A percentile compares a stretch with the other conserved stretches of the same genome.
phyloP scores from a whole-genome alignment of 2,113 vertebrate genomes.

The Myxocyprinus asiaticus region DNA sequence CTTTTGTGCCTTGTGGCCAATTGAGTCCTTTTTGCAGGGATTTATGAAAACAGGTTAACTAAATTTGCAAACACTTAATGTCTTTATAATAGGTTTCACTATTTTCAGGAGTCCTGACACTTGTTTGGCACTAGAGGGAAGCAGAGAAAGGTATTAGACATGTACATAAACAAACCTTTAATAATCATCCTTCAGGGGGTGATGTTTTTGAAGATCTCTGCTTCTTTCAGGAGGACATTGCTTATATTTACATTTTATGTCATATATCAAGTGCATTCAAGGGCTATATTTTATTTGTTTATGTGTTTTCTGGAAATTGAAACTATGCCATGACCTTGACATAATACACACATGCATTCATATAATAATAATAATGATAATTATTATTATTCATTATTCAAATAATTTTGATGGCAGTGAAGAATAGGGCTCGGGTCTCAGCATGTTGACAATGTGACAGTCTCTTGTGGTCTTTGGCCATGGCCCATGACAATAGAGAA shows the following conservation, averaged over 20 bases:
- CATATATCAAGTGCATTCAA: neutral
- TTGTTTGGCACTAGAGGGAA: slow-evolving; percentile 45
- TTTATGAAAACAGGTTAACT: neutral
- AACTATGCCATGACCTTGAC: neutral
- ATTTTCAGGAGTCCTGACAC: neutral
- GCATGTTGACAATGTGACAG: slow-evolving; percentile 3
- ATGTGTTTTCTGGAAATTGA: neutral
- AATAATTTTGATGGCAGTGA: neutral
- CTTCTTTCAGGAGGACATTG: neutral
- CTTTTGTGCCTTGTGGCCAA: too few species aligned
- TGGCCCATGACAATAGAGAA: slow-evolving; percentile 8
- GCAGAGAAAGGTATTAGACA: neutral
- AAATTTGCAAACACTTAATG: neutral
- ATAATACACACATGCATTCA: too few species aligned
- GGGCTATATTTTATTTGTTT: neutral
- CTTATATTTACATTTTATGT: neutral
- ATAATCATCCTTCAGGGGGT: slow-evolving; percentile 11
- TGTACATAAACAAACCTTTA: neutral
- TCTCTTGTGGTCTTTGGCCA: slow-evolving; percentile 26
- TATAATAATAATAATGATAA: too few species aligned
- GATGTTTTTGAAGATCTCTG: neutral
- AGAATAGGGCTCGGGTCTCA: neutral
- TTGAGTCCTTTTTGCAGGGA: neutral
- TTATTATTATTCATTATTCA: neutral
- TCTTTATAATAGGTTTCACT: neutral